Conservation (phyloP, 2,797 vertebrate genomes). For the Spinus olivaceus region DNA sequence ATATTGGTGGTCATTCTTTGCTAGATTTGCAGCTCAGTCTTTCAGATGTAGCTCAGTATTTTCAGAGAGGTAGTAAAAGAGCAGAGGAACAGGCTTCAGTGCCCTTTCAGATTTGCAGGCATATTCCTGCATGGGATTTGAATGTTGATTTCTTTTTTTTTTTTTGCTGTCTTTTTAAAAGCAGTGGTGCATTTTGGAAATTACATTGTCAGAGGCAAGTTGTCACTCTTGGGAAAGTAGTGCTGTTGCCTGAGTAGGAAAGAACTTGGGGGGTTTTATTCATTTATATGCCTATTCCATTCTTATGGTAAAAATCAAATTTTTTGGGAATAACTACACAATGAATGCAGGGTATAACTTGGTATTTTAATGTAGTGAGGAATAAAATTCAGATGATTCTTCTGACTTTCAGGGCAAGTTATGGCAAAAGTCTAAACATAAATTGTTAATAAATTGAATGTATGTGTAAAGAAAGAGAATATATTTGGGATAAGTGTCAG, state of each 20-base stretch:
- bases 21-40: not conserved
- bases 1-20: not conserved
- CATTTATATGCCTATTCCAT: not conserved
- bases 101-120: not conserved
- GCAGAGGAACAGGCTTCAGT: not conserved
- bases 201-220: not conserved
- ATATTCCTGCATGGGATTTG: not conserved
- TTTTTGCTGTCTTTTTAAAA: not conserved
- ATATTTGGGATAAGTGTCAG: not conserved
- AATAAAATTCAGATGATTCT: not conserved
- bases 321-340: not conserved
- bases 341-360: not conserved
- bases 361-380: not conserved
- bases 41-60: not conserved
- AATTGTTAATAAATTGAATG: not conserved
- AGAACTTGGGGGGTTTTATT: not conserved
- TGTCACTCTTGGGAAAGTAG: not conserved
- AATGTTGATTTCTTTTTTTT: not conserved
- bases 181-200: not conserved
- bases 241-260: not conserved
- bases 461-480: not conserved
- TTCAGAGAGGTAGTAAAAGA: not conserved
- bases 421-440: not conserved
- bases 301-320: not conserved
- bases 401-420: not conserved